Evolutionary conservation across 1,140 invertebrate species (phyloP), one percentile per base, ranked within the genome.

Genomic region (Eurosta solidaginis): DNA sequence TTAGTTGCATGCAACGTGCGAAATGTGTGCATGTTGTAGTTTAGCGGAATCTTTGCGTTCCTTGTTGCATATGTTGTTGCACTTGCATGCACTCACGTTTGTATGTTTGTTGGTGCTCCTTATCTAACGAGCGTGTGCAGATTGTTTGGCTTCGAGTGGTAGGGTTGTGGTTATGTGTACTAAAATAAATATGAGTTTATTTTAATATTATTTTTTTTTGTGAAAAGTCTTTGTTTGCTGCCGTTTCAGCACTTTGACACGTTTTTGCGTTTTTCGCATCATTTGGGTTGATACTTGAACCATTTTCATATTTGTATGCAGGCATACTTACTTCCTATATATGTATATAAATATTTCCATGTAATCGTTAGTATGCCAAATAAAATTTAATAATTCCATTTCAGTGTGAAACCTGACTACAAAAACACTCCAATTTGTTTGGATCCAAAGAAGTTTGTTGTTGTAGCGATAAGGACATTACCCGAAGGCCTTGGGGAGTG

Each of bases 171-270:
- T 52, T 68, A 5, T 40, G 36, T 22, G 27, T 63, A 63, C 59
- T 68, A 68, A 68, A 68, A 68, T 68, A 68, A 68, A 68, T 68
- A 12, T 33, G 59, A 68, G 59, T 68, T 74, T 74, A 74, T 74
- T 74, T 20, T 74, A 74, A 74, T 45, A 74, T 74, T n/a, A n/a
- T n/a, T n/a, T n/a, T 74, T 74, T 74, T 42, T 12, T 54, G 50
- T 25, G 20, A 59, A 59, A n/a, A 47, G 20, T 52, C 36, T 25
- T 49, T 52, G 68, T 52, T 78, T 78, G 78, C 47, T 74, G 78
- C 44, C 74, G 44, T 78, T 76, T 73, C 42, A 79, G 36, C 75
- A 79, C 78, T 79, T 79, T 79, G 76, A 79, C 78, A 79, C 78
- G 78, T 79, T 79, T 76, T 73, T 36, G 29, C 33, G 14, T 68